Percentiles rank a stretch among this genome's conserved stretches.
Evolutionary conservation across 2,797 vertebrate species (phyloP).

Genomic region (Labroides dimidiatus): DNA sequence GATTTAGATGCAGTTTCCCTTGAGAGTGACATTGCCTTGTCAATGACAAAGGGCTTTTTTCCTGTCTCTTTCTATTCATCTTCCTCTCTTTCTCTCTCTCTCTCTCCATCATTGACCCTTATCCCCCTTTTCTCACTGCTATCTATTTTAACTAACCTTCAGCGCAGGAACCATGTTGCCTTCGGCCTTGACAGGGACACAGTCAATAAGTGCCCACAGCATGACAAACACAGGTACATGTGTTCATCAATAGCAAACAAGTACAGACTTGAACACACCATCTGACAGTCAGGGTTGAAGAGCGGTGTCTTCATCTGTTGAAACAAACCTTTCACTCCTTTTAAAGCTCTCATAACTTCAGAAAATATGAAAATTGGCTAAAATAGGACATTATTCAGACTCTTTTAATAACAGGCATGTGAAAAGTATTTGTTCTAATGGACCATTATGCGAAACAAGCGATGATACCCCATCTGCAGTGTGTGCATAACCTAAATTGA

Average conservation of each 20-base stretch:
- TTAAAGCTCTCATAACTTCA: slow-evolving; percentile 1
- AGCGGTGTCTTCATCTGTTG: slow-evolving; percentile 8
- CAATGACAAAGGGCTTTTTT: slow-evolving; percentile 38
- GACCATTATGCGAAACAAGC: slow-evolving; percentile 17
- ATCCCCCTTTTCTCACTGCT: slow-evolving; percentile 5
- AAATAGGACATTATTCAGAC: slow-evolving; percentile 2
- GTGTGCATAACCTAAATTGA: slow-evolving; percentile 29
- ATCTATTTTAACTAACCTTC: slow-evolving; percentile 32
- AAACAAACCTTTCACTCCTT: slow-evolving; percentile 20
- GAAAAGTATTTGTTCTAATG: slow-evolving; percentile 6
- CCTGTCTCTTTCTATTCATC: slow-evolving; percentile 3
- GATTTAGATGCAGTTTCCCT: slow-evolving; percentile 64
- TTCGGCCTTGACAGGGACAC: slow-evolving; percentile 55
- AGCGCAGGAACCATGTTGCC: slow-evolving; percentile 4
- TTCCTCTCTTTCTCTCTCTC: not conserved
- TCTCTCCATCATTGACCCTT: slow-evolving; percentile 15
- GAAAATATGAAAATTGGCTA: not conserved
- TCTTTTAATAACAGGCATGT: slow-evolving; percentile 1
- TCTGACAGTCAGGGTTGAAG: not conserved
- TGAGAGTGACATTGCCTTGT: slow-evolving; percentile 54
- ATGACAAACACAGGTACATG: slow-evolving; percentile 24
- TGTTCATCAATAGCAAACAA: slow-evolving; percentile 36
- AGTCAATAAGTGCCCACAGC: slow-evolving; percentile 54
- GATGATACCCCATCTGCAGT: slow-evolving; percentile 10
- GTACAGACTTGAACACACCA: too few species aligned